Conservation (phyloP, 2,888 invertebrate genomes). For the Nomada fucata region DNA sequence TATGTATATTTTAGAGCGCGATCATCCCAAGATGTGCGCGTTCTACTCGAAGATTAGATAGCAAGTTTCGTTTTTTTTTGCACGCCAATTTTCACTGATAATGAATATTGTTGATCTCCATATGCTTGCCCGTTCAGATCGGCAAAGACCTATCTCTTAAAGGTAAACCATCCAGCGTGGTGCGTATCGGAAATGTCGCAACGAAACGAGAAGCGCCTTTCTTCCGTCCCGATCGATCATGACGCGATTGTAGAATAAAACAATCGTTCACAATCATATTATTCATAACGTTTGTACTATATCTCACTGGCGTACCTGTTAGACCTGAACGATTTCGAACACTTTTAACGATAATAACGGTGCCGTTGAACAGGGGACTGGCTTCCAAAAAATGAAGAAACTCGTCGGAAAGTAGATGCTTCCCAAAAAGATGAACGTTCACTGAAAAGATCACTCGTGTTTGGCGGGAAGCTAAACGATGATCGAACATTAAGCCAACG, state of each 20-base stretch:
- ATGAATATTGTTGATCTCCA: not conserved
- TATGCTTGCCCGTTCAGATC: slow-evolving; percentile 13
- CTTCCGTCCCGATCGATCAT: not conserved
- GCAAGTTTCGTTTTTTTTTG: not conserved
- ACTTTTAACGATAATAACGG: not conserved
- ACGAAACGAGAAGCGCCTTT: not conserved
- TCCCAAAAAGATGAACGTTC: slow-evolving; percentile 41
- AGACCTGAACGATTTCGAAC: not conserved
- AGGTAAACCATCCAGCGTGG: not conserved
- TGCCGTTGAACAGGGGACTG: no score
- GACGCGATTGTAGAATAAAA: not conserved
- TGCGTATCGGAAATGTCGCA: not conserved
- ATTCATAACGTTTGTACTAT: not conserved
- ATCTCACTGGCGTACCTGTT: slow-evolving; percentile 28
- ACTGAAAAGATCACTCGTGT: slow-evolving; percentile 41
- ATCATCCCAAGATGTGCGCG: not conserved
- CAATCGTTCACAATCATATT: not conserved
- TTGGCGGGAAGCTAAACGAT: slow-evolving; percentile 58
- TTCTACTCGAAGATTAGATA: slow-evolving; percentile 39
- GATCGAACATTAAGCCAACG: not conserved
- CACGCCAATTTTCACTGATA: not conserved
- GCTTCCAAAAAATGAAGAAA: not conserved
- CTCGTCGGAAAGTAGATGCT: not conserved
- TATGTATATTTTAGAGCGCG: not conserved
- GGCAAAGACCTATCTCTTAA: not conserved